Conservation (phyloP, 2,797 vertebrate species). For the Phrynocephalus guinanensis region DNA sequence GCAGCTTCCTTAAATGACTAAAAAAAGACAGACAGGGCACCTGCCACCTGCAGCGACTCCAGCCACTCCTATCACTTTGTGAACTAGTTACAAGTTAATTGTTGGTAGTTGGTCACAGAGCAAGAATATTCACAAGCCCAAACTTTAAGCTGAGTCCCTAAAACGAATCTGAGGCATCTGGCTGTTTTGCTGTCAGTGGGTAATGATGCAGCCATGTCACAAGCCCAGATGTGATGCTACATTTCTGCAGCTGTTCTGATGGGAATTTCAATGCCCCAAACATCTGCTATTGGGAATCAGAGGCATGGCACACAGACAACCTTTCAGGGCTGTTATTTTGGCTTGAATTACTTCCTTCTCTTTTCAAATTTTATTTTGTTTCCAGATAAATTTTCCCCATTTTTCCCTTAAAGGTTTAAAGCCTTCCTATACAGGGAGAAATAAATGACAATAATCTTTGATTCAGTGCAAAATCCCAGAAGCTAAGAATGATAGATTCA, state of each 20-base stretch:
- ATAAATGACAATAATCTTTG: fast-evolving
- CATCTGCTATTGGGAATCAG: constrained; percentile 82
- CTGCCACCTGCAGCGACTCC: background rate
- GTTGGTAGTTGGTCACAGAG: constrained; percentile 47
- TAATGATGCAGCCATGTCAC: constrained; percentile 78
- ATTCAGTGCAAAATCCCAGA: fast-evolving
- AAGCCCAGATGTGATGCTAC: constrained; percentile 83
- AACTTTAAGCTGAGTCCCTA: constrained; percentile 71
- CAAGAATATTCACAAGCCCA: constrained; percentile 56
- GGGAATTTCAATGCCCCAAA: constrained; percentile 80
- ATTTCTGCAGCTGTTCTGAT: constrained; percentile 83
- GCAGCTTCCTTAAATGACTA: constrained; percentile 15
- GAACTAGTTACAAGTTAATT: background rate
- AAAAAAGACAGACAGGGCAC: background rate
- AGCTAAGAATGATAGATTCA: constrained; percentile 22
- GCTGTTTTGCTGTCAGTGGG: constrained; percentile 78
- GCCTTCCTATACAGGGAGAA: constrained; percentile 25
- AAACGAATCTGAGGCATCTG: constrained; percentile 81
- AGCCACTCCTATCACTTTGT: background rate
- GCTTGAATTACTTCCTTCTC: constrained; percentile 53
- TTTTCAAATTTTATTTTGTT: constrained; percentile 69
- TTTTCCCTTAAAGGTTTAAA: constrained; percentile 45
- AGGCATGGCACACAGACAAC: constrained; percentile 70
- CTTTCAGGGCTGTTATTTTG: constrained; percentile 76
- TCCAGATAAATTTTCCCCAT: constrained; percentile 35